Percentiles rank a stretch among this genome's conserved stretches.
phyloP scores from a whole-genome alignment of 2,888 invertebrate genomes.

The Baccha elongata region DNA sequence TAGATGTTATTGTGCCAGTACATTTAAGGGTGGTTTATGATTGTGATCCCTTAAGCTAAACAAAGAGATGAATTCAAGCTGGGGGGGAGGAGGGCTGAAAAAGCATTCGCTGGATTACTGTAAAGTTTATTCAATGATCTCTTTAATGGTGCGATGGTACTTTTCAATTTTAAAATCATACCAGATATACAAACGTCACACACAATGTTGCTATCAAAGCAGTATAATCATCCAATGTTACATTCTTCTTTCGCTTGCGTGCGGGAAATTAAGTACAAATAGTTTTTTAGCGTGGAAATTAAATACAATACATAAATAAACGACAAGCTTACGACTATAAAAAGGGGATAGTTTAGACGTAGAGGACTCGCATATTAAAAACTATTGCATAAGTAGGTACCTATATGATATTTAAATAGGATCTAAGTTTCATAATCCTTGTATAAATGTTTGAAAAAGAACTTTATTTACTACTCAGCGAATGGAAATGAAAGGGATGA shows the following conservation, averaged over 20 bases:
- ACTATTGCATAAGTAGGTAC: constrained; percentile 27
- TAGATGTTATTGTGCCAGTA: constrained; percentile 63
- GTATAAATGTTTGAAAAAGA: constrained; percentile 25
- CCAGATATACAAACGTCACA: not conserved
- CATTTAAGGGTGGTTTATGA: constrained; percentile 62
- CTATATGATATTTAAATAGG: constrained; percentile 37
- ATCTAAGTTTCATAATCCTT: constrained; percentile 52
- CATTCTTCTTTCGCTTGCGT: not conserved
- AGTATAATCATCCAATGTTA: not conserved
- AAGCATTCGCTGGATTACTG: constrained; percentile 52
- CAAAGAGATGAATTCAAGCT: not conserved
- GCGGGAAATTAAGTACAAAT: constrained; percentile 39
- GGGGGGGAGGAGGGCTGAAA: not conserved
- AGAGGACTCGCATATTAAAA: constrained; percentile 39
- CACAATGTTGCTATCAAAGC: constrained; percentile 19
- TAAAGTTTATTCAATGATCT: constrained; percentile 70
- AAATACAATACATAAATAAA: constrained; percentile 29
- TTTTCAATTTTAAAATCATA: constrained; percentile 68
- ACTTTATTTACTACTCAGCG: not conserved
- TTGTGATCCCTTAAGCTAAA: constrained; percentile 7
- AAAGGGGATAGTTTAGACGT: constrained; percentile 23
- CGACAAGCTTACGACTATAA: not conserved
- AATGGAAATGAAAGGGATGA: no score
- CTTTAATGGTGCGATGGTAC: constrained; percentile 64
- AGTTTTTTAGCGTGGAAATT: constrained; percentile 25